Conservation (phyloP, 2,113 vertebrate species). For the Egretta garzetta region DNA sequence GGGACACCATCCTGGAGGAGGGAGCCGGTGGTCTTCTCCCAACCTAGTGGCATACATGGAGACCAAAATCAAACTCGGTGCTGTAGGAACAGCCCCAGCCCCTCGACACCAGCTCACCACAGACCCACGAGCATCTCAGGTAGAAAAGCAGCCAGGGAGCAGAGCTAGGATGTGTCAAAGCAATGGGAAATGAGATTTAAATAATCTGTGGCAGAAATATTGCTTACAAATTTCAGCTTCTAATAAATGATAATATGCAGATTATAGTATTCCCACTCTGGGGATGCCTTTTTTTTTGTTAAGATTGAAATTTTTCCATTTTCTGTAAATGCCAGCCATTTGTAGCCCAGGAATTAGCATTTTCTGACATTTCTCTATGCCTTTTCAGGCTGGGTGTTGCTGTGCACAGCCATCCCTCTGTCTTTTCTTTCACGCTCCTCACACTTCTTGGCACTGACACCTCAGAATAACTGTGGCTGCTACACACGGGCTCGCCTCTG, state of each 20-base stretch:
- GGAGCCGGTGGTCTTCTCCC: rapidly evolving
- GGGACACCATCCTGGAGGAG: rapidly evolving
- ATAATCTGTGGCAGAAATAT: not conserved
- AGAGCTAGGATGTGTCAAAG: not conserved
- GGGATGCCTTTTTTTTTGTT: not conserved
- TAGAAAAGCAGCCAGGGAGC: not conserved
- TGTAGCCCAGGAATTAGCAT: not conserved
- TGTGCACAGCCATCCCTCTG: not conserved
- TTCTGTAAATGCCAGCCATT: not conserved
- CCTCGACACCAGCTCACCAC: rapidly evolving
- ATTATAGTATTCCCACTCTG: not conserved
- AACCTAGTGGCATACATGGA: rapidly evolving
- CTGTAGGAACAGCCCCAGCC: not conserved
- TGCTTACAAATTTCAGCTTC: not conserved
- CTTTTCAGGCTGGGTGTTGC: not conserved
- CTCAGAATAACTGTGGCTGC: not conserved
- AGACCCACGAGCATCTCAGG: rapidly evolving
- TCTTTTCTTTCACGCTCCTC: not conserved
- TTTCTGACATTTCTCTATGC: not conserved
- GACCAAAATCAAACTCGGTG: not conserved
- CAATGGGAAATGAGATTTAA: not conserved
- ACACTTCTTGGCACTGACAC: not conserved
- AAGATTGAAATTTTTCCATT: not conserved
- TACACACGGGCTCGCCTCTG: not conserved
- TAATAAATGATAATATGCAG: not conserved